Conservation (phyloP, 2,797 vertebrate genomes). For the Pseudochirops corinnae region DNA sequence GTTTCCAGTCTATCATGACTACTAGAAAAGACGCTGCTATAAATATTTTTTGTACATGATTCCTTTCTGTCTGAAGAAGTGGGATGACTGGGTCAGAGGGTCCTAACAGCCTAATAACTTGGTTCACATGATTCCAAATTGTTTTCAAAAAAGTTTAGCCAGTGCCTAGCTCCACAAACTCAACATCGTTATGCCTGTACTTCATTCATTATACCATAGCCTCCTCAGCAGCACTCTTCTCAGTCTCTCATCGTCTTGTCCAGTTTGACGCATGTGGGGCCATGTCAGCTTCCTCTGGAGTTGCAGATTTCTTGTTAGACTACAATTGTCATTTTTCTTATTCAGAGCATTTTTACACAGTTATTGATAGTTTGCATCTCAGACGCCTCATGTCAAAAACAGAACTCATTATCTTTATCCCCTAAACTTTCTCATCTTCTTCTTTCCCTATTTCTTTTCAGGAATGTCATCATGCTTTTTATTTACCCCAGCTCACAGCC, state of each 20-base stretch:
- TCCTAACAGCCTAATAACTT: neutral
- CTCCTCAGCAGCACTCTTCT: neutral
- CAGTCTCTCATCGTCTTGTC: neutral
- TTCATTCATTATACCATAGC: neutral
- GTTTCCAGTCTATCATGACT: neutral
- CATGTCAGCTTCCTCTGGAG: neutral
- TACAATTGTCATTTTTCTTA: neutral
- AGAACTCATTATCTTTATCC: neutral
- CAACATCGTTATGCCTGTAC: neutral
- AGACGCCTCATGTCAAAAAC: neutral
- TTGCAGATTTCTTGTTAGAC: neutral
- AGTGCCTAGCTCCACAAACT: neutral
- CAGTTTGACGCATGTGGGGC: neutral
- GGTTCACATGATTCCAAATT: neutral
- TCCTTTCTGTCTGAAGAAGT: neutral
- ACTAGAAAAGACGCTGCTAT: neutral
- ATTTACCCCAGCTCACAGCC: neutral
- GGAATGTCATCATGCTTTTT: neutral
- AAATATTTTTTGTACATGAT: neutral
- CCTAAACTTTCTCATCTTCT: neutral
- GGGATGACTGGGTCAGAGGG: neutral
- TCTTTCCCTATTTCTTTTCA: neutral
- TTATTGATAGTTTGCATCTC: neutral
- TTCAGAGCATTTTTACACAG: neutral
- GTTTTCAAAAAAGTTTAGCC: neutral